A percentile compares a stretch with the other conserved stretches of the same genome.
phyloP scores from a whole-genome alignment of 2,113 vertebrate genomes.

The Plecturocebus donacophilus region DNA sequence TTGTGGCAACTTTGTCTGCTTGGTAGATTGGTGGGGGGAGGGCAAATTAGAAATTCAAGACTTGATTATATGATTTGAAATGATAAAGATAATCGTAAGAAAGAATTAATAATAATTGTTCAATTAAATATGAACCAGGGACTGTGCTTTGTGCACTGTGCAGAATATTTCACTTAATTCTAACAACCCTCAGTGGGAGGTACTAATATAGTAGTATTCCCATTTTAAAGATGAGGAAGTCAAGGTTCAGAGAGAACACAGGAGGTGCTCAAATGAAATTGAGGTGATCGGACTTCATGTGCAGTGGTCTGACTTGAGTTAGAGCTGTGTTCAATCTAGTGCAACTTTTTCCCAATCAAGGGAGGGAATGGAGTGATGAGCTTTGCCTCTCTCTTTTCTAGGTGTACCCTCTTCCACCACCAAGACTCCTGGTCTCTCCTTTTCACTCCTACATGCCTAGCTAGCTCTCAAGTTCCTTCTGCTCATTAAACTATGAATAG shows the following conservation, averaged over 20 bases:
- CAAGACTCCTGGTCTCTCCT: too few species aligned
- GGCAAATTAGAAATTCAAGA: background rate
- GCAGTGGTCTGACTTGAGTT: background rate
- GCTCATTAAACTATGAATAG: background rate
- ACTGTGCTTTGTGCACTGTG: background rate
- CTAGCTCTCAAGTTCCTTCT: background rate
- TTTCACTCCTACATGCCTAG: background rate
- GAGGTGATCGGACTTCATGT: background rate
- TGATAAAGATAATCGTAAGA: background rate
- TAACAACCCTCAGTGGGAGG: background rate
- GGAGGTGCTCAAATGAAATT: background rate
- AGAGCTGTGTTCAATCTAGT: background rate
- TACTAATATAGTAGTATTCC: background rate
- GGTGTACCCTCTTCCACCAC: background rate
- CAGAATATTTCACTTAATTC: background rate
- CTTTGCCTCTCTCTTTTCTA: background rate
- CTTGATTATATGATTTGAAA: background rate
- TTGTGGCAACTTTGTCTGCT: background rate
- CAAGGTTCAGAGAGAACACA: background rate
- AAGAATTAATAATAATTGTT: background rate
- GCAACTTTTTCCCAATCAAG: background rate
- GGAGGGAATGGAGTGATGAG: rapidly evolving
- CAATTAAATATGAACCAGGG: background rate
- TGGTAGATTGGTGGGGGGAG: background rate
- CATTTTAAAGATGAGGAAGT: background rate